These are phyloP conservation scores for Hyla sarda DNA, from an alignment of 2,113 vertebrate genomes.

Conservation along the genomic window DNA sequence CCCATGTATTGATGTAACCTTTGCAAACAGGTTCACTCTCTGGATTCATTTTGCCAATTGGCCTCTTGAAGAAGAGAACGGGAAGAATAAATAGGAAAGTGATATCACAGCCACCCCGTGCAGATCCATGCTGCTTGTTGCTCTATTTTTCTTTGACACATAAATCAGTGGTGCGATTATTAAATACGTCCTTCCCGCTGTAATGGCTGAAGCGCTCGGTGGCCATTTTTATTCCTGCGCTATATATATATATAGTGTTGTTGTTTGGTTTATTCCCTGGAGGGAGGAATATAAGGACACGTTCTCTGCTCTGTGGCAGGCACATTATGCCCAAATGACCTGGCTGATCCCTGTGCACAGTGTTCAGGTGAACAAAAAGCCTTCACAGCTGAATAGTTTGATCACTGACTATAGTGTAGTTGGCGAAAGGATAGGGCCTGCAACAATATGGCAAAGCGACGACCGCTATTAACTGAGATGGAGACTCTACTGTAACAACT, in stretches of 20 bases:
- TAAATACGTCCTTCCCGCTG: not conserved
- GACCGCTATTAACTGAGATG: not conserved
- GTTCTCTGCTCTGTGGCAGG: not conserved
- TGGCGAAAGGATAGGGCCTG: not conserved
- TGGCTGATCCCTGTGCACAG: slow-evolving; percentile 16
- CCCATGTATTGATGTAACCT: slow-evolving; percentile 29
- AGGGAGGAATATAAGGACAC: slow-evolving; percentile 1
- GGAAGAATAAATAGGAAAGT: not conserved
- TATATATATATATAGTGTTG: slow-evolving; percentile 40
- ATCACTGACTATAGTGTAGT: not conserved
- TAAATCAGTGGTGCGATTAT: not conserved
- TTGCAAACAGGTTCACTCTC: slow-evolving; percentile 34
- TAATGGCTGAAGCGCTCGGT: not conserved
- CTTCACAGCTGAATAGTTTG: not conserved
- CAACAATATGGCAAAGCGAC: not conserved
- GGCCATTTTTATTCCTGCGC: slow-evolving; percentile 3
- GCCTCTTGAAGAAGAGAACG: not conserved
- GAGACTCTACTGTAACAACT: too few species aligned
- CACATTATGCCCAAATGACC: slow-evolving; percentile 43
- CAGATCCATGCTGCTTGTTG: slow-evolving; percentile 25
- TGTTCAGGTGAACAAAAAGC: slow-evolving; percentile 42
- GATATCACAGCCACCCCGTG: not conserved
- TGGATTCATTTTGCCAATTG: slow-evolving; percentile 23
- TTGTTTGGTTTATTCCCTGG: slow-evolving; percentile 23
- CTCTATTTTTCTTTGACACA: slow-evolving; percentile 12